These are phyloP conservation scores for Gadopsis bispinosus DNA, from an alignment of 2,797 vertebrate genomes.

Conservation along the genomic window DNA sequence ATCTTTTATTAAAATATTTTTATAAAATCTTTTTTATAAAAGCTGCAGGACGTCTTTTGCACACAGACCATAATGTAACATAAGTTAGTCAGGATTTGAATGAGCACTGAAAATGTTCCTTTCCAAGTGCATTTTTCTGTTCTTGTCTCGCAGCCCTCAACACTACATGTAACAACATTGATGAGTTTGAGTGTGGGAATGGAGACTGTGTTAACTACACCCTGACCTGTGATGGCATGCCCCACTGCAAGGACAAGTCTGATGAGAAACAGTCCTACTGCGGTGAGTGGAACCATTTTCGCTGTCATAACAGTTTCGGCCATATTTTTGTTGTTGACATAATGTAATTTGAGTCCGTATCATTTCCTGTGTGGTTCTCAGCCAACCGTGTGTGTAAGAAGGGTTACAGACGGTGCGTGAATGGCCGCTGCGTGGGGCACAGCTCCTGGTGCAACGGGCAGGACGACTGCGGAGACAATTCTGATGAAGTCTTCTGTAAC, in stretches of 20 bases:
- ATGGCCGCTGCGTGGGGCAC: conserved; percentile 89
- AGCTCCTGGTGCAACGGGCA: conserved; percentile 90
- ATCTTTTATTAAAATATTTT: background rate
- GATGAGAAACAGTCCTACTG: conserved; percentile 99
- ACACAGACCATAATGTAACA: background rate
- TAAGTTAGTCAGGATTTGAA: conserved; percentile 9
- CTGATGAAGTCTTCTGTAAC: conserved; percentile 95
- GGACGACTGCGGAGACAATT: conserved; percentile 94
- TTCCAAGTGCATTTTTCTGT: conserved; percentile 18
- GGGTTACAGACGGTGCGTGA: conserved; percentile 92
- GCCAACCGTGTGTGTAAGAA: conserved; percentile 93
- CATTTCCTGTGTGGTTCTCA: conserved; percentile 67
- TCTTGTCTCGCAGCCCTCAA: conserved; percentile 87
- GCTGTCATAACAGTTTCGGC: conserved; percentile 79
- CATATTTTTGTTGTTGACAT: conserved; percentile 55
- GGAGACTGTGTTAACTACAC: conserved; percentile 97
- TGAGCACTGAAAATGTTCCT: background rate
- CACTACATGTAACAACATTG: conserved; percentile 90
- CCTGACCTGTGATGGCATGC: conserved; percentile 92
- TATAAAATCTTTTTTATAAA: background rate
- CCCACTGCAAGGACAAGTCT: conserved; percentile 98
- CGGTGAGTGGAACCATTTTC: conserved; percentile 88
- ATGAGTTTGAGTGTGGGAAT: conserved; percentile 96
- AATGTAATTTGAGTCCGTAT: conserved; percentile 27
- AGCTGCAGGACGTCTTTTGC: background rate